Conservation (phyloP, 2,888 invertebrate species). For the Leucophenga maculata region DNA sequence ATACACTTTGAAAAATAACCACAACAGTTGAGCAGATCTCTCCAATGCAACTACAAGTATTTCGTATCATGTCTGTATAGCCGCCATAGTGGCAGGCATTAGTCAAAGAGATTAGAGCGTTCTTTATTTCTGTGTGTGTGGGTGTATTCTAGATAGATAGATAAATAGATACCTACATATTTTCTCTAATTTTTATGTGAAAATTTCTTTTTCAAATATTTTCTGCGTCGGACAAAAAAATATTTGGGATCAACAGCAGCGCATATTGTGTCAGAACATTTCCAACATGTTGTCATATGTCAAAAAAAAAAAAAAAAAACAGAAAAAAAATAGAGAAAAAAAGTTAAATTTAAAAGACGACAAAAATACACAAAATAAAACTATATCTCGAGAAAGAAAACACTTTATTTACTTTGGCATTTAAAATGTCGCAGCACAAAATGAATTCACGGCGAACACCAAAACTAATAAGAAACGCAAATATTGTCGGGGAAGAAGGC, state of each 20-base stretch:
- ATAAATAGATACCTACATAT: conserved; percentile 15
- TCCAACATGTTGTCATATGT: conserved; percentile 51
- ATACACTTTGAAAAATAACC: not conserved
- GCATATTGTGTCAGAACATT: conserved; percentile 25
- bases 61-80: too few relatives aligned
- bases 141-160: not conserved
- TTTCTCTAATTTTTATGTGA: conserved; percentile 10
- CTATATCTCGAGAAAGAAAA: conserved; percentile 2
- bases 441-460: conserved; percentile 36
- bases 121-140: conserved; percentile 7
- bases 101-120: not conserved
- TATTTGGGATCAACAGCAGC: conserved; percentile 17
- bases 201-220: conserved; percentile 10
- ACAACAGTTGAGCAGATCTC: not conserved
- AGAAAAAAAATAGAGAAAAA: not conserved
- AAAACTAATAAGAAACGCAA: not conserved
- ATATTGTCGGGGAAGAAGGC: too few relatives aligned
- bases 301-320: conserved; percentile 36
- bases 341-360: not conserved
- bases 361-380: not conserved
- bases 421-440: conserved; percentile 53
- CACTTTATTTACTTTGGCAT: conserved; percentile 58
- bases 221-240: conserved; percentile 14
- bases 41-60: too few relatives aligned
- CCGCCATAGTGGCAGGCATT: too few relatives aligned